Percentiles rank a stretch among this genome's conserved stretches.
Evolutionary conservation across 2,888 invertebrate species (phyloP).

Genomic region (Quadroppia sp.): DNA sequence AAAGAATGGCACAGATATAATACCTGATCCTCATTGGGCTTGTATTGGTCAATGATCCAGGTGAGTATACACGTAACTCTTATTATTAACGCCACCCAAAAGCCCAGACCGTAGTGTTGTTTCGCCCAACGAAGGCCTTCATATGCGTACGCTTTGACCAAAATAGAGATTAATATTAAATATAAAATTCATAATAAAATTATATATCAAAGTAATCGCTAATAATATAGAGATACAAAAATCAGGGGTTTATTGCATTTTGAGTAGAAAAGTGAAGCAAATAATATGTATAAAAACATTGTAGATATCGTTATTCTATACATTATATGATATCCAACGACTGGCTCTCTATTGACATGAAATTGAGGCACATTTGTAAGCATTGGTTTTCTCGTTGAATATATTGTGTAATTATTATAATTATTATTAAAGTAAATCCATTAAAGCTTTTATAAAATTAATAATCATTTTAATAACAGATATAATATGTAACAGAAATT

Average conservation of each 20-base stretch:
- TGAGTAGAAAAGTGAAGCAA: neutral
- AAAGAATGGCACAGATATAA: neutral
- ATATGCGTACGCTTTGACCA: neutral
- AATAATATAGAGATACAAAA: too few species aligned
- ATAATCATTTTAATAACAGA: neutral
- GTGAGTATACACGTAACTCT: slow-evolving; percentile 20
- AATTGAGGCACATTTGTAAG: too few species aligned
- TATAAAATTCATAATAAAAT: neutral
- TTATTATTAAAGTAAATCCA: neutral
- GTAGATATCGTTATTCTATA: too few species aligned
- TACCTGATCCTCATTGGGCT: slow-evolving; percentile 10
- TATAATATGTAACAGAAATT: neutral
- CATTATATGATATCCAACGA: too few species aligned
- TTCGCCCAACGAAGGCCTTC: slow-evolving; percentile 34
- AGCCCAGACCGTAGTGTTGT: slow-evolving; percentile 26
- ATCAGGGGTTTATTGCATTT: too few species aligned
- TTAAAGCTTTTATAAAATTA: neutral
- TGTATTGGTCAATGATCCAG: slow-evolving; percentile 13
- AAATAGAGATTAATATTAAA: neutral
- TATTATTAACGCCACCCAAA: slow-evolving; percentile 25
- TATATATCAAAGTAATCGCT: too few species aligned
- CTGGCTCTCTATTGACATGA: too few species aligned
- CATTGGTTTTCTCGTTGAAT: too few species aligned
- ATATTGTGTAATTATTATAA: neutral
- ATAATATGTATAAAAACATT: too few species aligned